Conservation (phyloP, 2,797 vertebrate genomes). For the Hyperoplus lanceolatus region DNA sequence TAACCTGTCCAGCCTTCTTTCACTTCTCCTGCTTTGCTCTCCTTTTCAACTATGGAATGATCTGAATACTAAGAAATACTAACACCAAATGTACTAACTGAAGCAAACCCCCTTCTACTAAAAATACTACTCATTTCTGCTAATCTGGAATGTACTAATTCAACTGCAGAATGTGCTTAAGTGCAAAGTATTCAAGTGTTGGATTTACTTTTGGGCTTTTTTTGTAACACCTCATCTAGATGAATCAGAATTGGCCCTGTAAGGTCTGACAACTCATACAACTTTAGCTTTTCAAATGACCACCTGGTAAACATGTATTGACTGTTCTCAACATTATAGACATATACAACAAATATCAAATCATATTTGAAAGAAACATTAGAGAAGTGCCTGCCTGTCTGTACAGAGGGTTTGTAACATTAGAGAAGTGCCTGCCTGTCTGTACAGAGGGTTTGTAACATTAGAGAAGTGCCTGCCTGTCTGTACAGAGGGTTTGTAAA, state of each 20-base stretch:
- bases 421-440: no score
- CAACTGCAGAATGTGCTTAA: constrained; percentile 4
- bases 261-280: constrained; percentile 42
- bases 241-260: background rate
- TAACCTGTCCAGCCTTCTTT: background rate
- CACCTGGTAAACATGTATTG: background rate
- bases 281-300: background rate
- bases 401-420: no score
- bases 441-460: no score
- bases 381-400: no score
- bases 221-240: background rate
- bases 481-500: background rate
- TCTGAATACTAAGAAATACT: constrained; percentile 49
- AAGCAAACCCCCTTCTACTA: constrained; percentile 6
- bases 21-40: background rate
- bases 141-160: constrained; percentile 40
- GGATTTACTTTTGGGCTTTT: background rate
- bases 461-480: no score
- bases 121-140: constrained; percentile 38
- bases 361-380: no score
- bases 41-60: constrained; percentile 5
- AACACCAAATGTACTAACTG: constrained; percentile 46
- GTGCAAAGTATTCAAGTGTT: background rate
- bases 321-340: background rate
- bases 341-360: background rate